Percentiles rank a stretch among this genome's conserved stretches.
Conservation (phyloP, 2,888 invertebrate genomes). For the Caenorhabditis sulstoni region DNA sequence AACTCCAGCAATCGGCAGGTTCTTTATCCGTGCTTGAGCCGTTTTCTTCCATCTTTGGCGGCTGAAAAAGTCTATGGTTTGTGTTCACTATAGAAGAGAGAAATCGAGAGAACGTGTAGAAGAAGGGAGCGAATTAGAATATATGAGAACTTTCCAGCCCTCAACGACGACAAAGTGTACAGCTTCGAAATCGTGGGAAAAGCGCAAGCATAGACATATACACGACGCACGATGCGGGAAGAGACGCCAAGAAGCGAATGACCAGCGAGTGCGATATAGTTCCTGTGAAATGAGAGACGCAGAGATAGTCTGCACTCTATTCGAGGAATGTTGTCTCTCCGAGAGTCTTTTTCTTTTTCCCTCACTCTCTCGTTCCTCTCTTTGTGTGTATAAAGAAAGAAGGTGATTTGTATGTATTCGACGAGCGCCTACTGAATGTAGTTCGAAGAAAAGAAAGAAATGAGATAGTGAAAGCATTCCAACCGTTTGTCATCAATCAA, state of each 20-base stretch:
- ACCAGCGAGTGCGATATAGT: neutral
- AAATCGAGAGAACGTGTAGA: no score
- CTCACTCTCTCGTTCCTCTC: no score
- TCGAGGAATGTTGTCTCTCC: neutral
- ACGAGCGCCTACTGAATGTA: no score
- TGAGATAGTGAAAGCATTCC: no score
- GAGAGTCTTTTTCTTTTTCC: no score
- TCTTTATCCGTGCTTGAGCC: neutral
- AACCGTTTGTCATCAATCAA: no score
- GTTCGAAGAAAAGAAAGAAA: no score
- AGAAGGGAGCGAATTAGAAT: no score
- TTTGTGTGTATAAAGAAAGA: no score
- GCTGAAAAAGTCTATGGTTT: neutral
- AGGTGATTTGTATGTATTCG: no score
- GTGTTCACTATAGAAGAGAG: neutral
- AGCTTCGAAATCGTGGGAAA: no score
- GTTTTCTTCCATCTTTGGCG: neutral
- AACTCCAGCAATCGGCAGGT: neutral
- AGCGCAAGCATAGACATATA: neutral
- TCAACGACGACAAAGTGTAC: no score
- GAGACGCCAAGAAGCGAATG: neutral
- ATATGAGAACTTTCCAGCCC: neutral
- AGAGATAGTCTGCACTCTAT: slow-evolving; percentile 17
- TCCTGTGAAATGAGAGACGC: slow-evolving; percentile 4
- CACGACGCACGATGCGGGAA: slow-evolving; percentile 1